Base-by-base conservation (phyloP, 2,888 invertebrate genomes). In the Uropetala carovei region DNA sequence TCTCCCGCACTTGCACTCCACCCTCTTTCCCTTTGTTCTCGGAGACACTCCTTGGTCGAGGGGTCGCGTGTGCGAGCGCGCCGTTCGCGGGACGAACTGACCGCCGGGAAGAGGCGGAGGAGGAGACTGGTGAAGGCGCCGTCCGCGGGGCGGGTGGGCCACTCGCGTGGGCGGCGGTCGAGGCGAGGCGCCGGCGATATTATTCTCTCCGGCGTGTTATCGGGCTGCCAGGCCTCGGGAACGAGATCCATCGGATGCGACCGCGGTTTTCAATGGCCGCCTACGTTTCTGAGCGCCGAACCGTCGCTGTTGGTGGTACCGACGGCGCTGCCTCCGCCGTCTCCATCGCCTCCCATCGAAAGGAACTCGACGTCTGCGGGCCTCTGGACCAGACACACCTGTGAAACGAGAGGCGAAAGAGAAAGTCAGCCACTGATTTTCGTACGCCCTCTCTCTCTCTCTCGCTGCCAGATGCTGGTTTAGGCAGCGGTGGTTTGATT, bases 281-380 rank as follows among this genome's bases (percentile, higher is more conserved):
- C 95, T 59, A 94, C 93, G 93, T 95, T 95, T 92, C 95, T 94
- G 7, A 94, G 92, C 56, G 93, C 93, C 92, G 93, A 93, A 56
- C 92, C 92, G 68, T 94, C 93, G 2, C 93, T 92, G 18, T 92
- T 92, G 43, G 91, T 93, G 18, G 92, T 57, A 8, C 93, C 93
- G 92, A 92, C 94, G 43, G 93, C 86, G 83, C 83, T 83, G 57
- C 83, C 56, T 43, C 43, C 43, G 43, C 43, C 43, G 43, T 43
- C 43, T 3, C 43, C 43, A 43, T 43, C 43, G 30, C 86, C 86
- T 30, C 86, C 89, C 89, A n/a, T 60, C 89, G 64, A 27, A 43
- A 68, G 89, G 64, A 93, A 89, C 27, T 93, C 93, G n/a, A 84
- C 92, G 13, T 93, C 93, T 93, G 93, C 92, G n/a, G 93, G 92